phyloP scores from a whole-genome alignment of 2,113 vertebrate species.

The Heliornis fulica region DNA sequence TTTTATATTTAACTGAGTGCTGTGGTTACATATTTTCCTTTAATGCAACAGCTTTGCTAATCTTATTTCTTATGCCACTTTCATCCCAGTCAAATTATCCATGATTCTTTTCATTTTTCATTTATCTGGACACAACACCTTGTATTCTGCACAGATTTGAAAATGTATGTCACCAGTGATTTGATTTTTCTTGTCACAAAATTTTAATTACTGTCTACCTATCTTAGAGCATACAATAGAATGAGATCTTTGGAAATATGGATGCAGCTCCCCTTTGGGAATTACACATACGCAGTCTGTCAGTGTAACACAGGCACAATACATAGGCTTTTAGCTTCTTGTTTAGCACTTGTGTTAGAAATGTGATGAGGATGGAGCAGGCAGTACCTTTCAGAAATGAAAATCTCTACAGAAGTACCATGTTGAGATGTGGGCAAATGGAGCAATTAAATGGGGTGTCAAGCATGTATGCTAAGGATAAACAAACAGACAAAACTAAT shows the following conservation, averaged over 20 bases:
- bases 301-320: neutral
- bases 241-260: neutral
- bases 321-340: neutral
- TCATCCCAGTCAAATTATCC: neutral
- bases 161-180: neutral
- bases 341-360: neutral
- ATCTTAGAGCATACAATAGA: neutral
- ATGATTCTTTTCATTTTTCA: neutral
- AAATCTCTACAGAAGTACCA: neutral
- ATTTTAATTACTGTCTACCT: slow-evolving; percentile 41
- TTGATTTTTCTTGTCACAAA: neutral
- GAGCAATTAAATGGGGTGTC: slow-evolving; percentile 33
- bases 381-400: neutral
- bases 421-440: neutral
- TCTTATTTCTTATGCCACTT: neutral
- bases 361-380: neutral
- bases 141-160: neutral
- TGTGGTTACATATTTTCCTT: neutral
- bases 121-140: slow-evolving; percentile 4
- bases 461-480: neutral
- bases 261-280: neutral
- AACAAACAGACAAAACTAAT: slow-evolving; percentile 38
- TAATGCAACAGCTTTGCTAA: neutral
- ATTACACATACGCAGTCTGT: neutral
- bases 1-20: neutral